Base-by-base conservation (phyloP, 1,140 invertebrate species). In the Mamestra configurata region DNA sequence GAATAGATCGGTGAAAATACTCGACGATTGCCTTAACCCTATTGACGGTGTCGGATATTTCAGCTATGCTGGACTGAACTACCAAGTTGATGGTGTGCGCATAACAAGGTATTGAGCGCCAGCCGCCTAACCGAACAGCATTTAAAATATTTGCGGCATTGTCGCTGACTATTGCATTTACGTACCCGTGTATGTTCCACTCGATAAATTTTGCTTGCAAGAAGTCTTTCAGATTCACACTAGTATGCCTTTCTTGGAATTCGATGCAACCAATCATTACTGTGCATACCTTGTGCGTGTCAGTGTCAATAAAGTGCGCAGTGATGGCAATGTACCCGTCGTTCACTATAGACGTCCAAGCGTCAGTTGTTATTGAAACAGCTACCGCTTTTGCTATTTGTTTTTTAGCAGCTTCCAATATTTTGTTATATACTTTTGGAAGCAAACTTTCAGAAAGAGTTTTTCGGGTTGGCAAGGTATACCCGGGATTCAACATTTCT, bases 61-160 rank as follows among this genome's bases (percentile, higher is more conserved):
- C 70, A 13, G 2, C 20, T 0, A 78, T 64, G 15, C 73, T 78
- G n/a, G 31, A 7, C 68, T 85, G 83, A 59, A 84, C 78, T 18
- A 81, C 72, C 37, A 87, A 71, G 80, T 88, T 86, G n/a, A 87
- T 4, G 13, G 79, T 71, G 43, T 87, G 83, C 1, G 76, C 84
- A 31, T 79, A 89, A 71, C 83, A 88, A 8, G 55, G 8, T 24
- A 86, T 66, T 35, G 80, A 79, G 1, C 73, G 61, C 85, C 84
- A 89, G 13, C 75, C 78, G 55, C 80, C 79, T 2, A 75, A 8
- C 59, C 78, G 78, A 37, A 89, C 55, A 49, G 84, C 84, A 46
- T 57, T 61, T 10, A 76, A 51, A 11, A 90, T 87, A 61, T 91
- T 91, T 6, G 83, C 79, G 0, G 89, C 85, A 51, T 91, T 91